Evolutionary conservation across 2,113 vertebrate genomes (phyloP), one percentile per base, ranked within the genome.

Genomic region (Seriola rivoliana): DNA sequence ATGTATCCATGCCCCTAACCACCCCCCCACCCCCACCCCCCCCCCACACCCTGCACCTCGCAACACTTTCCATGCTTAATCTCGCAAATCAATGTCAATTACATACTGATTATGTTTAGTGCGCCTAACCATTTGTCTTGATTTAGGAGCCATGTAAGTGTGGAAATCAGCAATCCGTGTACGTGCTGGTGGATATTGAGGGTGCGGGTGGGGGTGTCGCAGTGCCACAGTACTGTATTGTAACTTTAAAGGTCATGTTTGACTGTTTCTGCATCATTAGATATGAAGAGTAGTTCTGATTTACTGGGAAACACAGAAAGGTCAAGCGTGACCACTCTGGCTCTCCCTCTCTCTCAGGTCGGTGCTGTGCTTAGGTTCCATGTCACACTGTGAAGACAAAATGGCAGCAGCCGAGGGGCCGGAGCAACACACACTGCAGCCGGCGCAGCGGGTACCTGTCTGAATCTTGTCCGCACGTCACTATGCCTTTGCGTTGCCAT

Each of bases 261-360:
- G 92, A 93, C 92, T 93, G 81, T 91, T 94, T 94, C 93, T 87
- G 85, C 91, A 92, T 94, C 93, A 94, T 93, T 95, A 95, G 91
- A 93, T 93, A 92, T 94, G 93, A 95, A 94, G 86, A 94, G 87
- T 93, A 91, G 91, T 90, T 84, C 85, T 92, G 93, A 93, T 95
- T 93, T 91, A 92, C 90, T 84, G 79, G 86, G 91, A 88, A 94
- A 93, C 86, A 81, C 68, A 73, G 89, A 91, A 95, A 95, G 94
- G 95, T 95, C 95, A 95, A 89, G 82, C 85, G 62, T 93, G 92
- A 93, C 90, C 83, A 23, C 59, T 78, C 80, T 21, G 46, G n/a
- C 76, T 52, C 62, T 11, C 25, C 13, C 81, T 50, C 64, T 48
- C 72, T 60, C 74, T 77, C 60, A 42, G 72, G 75, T 88, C 59